Base-by-base conservation (phyloP, 1,140 invertebrate species). In the Cydia strobilella region DNA sequence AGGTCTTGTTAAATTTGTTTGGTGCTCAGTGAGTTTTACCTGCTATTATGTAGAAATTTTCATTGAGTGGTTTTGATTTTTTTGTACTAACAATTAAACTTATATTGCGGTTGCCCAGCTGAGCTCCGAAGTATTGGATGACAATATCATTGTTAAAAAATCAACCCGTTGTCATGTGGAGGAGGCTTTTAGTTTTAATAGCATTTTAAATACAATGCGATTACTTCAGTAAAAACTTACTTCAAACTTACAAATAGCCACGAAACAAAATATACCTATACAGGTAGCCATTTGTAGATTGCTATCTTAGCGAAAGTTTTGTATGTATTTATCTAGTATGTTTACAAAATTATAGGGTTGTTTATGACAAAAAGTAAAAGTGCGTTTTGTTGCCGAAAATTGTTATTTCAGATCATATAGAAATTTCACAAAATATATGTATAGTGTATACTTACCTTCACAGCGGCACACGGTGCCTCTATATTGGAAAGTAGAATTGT, bases 31-130 rank as follows among this genome's bases (percentile, higher is more conserved):
- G 74, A 74, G 73, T 79, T 78, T 87, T 88, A 88, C 86, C 86
- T 88, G 86, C 86, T 86, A 87, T 88, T 88, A 83, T 85, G 84
- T 87, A 74, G 82, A 84, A 86, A 82, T 72, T 77, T 77, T 88
- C 80, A 88, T 84, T 86, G 84, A 84, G 84, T 82, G 78, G 79
- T 84, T 84, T 83, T 79, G 83, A 78, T 79, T 76, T 77, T 84
- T 84, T 83, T 84, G 81, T 80, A 75, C 62, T 72, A 81, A 87
- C 83, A 86, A 85, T 86, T 87, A 87, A 79, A 77, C 76, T 79
- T 76, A 77, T 79, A 81, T 85, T 86, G 81, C 79, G 82, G 85
- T 81, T 76, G 23, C 73, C 79, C 78, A 84, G 79, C 80, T 84
- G 82, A 81, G 79, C 74, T 51, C 54, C 71, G 31, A 23, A 42